A percentile compares a stretch with the other conserved stretches of the same genome.
Evolutionary conservation across 2,797 vertebrate species (phyloP).

Genomic region (Hylomyscus alleni): DNA sequence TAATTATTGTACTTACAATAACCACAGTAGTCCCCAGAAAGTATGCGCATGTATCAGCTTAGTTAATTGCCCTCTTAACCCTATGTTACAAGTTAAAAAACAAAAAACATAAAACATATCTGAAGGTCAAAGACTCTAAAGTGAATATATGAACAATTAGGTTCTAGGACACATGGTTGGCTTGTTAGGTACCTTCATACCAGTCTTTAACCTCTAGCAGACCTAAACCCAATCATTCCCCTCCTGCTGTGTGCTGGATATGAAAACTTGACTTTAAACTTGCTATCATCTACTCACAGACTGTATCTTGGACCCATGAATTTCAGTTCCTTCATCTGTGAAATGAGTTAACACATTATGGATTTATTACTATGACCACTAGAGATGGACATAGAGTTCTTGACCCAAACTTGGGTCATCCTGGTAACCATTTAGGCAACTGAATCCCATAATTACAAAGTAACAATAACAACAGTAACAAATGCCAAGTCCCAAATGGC

Average conservation of each 20-base stretch:
- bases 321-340: not conserved
- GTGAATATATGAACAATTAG: not conserved
- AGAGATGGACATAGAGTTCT: not conserved
- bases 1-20: not conserved
- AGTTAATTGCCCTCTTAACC: not conserved
- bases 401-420: accelerated
- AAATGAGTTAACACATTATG: not conserved
- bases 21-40: not conserved
- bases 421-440: not conserved
- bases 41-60: not conserved
- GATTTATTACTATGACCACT: not conserved
- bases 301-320: not conserved
- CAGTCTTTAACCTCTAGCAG: not conserved
- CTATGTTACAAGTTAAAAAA: not conserved
- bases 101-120: not conserved
- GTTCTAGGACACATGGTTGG: not conserved
- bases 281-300: not conserved
- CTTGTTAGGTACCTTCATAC: not conserved
- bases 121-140: not conserved
- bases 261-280: not conserved
- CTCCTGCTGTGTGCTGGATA: not conserved
- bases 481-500: not conserved
- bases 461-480: not conserved
- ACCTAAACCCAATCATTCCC: not conserved
- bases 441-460: not conserved